These are phyloP conservation scores for Poliocrania exsul DNA, from an alignment of 2,797 vertebrate species.

Conservation along the genomic window DNA sequence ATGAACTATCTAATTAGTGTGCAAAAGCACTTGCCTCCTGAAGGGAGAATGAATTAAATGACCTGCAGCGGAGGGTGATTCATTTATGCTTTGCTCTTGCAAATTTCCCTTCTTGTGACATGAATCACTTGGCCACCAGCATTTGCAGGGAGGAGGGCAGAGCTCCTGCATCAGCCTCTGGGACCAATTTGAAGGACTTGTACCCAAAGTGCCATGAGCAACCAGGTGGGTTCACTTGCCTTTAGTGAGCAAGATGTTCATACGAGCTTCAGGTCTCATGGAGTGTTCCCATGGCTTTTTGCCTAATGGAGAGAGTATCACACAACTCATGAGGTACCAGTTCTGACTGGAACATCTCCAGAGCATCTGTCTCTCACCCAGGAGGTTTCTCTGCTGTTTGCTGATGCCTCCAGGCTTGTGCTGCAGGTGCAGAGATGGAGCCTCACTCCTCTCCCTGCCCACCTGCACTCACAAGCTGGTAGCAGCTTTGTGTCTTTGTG, in stretches of 20 bases:
- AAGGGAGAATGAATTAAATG: constrained; percentile 54
- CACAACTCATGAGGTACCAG: background rate
- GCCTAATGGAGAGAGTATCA: background rate
- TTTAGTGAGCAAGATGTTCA: background rate
- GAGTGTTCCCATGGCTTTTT: background rate
- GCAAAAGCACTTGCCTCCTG: constrained; percentile 32
- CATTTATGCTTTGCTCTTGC: constrained; percentile 3
- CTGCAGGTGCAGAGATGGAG: background rate
- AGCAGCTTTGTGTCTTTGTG: background rate
- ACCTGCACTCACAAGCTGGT: rapidly evolving
- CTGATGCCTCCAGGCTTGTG: background rate
- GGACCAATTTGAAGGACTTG: background rate
- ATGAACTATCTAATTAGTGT: constrained; percentile 65
- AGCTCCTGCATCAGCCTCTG: background rate
- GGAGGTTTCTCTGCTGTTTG: background rate
- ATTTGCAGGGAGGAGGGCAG: background rate
- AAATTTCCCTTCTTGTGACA: background rate
- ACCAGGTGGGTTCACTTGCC: background rate
- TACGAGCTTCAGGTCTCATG: rapidly evolving
- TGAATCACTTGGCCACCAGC: constrained; percentile 15
- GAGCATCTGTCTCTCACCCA: background rate
- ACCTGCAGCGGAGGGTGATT: background rate
- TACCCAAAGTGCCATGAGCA: background rate
- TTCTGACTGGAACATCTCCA: background rate
- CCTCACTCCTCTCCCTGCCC: background rate